A percentile compares a stretch with the other conserved stretches of the same genome.
Evolutionary conservation across 2,797 vertebrate species (phyloP).

Genomic region (Manis pentadactyla): DNA sequence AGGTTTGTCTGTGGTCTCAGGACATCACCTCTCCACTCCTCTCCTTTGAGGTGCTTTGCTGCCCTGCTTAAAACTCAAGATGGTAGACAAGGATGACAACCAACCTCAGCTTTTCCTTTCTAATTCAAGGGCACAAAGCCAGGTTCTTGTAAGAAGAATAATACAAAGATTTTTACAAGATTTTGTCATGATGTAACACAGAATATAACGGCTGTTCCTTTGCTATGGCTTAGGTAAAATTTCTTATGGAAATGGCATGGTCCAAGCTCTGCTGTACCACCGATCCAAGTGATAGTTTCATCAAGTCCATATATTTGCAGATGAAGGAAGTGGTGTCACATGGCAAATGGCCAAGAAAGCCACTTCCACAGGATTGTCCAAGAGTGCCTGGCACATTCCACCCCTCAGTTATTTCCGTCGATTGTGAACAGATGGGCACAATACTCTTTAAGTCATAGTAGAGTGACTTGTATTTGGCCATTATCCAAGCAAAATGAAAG

Average conservation of each 20-base stretch:
- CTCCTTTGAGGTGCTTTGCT: not conserved
- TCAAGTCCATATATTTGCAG: conserved; percentile 73
- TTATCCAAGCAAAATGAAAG: conserved; percentile 75
- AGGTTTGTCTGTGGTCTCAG: conserved; percentile 8
- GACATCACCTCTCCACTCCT: not conserved
- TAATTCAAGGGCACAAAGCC: not conserved
- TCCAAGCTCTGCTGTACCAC: not conserved
- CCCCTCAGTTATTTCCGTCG: conserved; percentile 54
- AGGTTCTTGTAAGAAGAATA: not conserved
- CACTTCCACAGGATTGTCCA: conserved; percentile 56
- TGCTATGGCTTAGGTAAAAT: conserved; percentile 51
- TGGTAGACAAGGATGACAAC: not conserved
- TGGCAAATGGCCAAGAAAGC: conserved; percentile 68
- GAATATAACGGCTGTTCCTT: not conserved
- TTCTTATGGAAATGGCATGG: conserved; percentile 51
- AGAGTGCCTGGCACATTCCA: conserved; percentile 69
- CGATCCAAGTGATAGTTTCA: conserved; percentile 70
- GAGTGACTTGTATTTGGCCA: conserved; percentile 72
- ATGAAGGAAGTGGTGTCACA: conserved; percentile 65
- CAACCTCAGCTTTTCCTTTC: not conserved
- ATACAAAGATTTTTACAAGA: not conserved
- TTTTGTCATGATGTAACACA: conserved; percentile 2
- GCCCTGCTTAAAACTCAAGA: conserved; percentile 5
- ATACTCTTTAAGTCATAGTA: conserved; percentile 69
- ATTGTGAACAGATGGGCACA: conserved; percentile 79